Evolutionary conservation across 2,888 invertebrate species (phyloP), one percentile per base, ranked within the genome.

Genomic region (Drosophila monieri): DNA sequence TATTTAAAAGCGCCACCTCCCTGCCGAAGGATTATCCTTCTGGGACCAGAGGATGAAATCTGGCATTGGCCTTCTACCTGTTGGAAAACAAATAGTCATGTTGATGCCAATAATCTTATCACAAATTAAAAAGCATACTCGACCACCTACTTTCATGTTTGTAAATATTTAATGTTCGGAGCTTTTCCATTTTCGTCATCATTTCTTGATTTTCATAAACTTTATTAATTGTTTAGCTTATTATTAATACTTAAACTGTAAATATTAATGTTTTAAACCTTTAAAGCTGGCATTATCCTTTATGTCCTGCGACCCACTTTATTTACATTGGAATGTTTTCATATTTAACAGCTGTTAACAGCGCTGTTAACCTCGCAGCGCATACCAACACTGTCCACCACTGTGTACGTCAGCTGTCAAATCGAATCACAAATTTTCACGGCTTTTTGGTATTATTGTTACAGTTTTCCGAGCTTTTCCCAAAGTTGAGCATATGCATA

Each of bases 351-450:
- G 14, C 55, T 58, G 30, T 25, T 43, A 15, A 15, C 14, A 12
- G 6, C 14, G 21, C n/a, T 10, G n/a, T 3, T 60, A 59, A 39
- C 46, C 25, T 5, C 6, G 0, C 14, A 6, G 9, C 14, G 35
- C 12, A 14, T 35, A 6, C 41, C 57, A 68, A 41, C 57, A 68
- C 65, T 65, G 27, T 18, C 25, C 32, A 10, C 32, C 62, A 74
- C 65, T 83, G 83, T 85, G 79, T 87, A 83, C 83, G 83, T 83
- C 83, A 83, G 88, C 81, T 83, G 83, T 79, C 80, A 85, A 66
- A 68, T 51, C 72, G 70, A 86, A 67, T 76, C 74, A 79, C 74
- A 67, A 64, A 77, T 83, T 77, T 85, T 83, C 79, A 71, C 68
- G 68, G 71, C 68, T 43, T 59, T 32, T 43, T 12, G 18, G 8